Conservation (phyloP, 2,113 vertebrate genomes). For the Alligator sinensis region DNA sequence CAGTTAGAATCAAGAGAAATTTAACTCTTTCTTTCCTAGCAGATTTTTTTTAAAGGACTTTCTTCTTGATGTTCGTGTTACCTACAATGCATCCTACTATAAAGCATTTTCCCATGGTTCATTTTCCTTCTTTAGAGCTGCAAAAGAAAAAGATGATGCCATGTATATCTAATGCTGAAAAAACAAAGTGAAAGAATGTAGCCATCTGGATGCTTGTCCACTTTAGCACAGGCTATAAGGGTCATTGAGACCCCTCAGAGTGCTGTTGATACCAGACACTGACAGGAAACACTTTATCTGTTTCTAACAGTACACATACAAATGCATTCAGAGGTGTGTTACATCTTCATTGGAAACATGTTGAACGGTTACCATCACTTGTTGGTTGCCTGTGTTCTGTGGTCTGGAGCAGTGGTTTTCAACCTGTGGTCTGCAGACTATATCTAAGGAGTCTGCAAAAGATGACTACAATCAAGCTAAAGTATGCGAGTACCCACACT, state of each 20-base stretch:
- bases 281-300: constrained; percentile 80
- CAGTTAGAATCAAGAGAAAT: neutral
- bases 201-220: constrained; percentile 81
- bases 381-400: neutral
- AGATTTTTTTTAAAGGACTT: neutral
- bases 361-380: constrained; percentile 1
- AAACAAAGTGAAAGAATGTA: constrained; percentile 79
- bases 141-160: constrained; percentile 39
- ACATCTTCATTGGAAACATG: constrained; percentile 44
- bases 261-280: constrained; percentile 70
- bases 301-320: constrained; percentile 58
- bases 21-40: neutral
- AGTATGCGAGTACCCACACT: too few relatives aligned
- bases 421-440: too few relatives aligned
- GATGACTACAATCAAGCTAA: too few relatives aligned
- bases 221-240: constrained; percentile 83
- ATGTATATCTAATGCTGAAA: constrained; percentile 50
- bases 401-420: neutral
- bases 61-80: neutral
- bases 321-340: constrained; percentile 58
- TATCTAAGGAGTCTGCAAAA: neutral
- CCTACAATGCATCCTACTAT: neutral
- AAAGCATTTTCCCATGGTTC: constrained; percentile 13
- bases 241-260: constrained; percentile 80
- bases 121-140: constrained; percentile 40